These are phyloP conservation scores for Ceratitis capitata DNA, from an alignment of 1,140 invertebrate species.

Conservation along the genomic window DNA sequence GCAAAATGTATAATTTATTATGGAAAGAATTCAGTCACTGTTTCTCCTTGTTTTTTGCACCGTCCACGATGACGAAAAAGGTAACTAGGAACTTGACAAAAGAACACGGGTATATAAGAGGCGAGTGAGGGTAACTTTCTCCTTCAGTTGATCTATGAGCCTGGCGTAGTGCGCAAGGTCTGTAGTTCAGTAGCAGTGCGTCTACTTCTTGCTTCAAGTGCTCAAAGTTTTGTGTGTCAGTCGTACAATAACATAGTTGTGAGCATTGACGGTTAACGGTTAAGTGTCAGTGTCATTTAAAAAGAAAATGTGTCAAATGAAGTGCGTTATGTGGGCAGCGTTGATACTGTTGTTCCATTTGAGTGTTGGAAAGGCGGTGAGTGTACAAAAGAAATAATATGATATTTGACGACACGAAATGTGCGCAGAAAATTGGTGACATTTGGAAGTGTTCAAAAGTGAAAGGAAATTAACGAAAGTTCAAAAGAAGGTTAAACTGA, in stretches of 20 bases:
- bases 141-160: not conserved
- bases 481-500: no score
- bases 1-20: not conserved
- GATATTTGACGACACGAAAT: not conserved
- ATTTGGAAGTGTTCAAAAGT: no score
- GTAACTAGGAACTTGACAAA: not conserved
- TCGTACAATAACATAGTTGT: not conserved
- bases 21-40: not conserved
- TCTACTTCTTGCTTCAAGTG: not conserved
- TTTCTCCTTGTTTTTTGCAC: not conserved
- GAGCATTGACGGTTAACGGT: not conserved
- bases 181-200: not conserved
- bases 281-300: not conserved
- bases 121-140: conserved; percentile 11
- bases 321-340: not conserved
- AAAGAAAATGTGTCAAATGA: not conserved
- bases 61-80: not conserved
- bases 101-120: not conserved
- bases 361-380: not conserved
- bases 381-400: not conserved
- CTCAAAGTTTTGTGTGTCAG: not conserved
- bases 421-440: no score
- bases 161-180: not conserved
- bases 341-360: not conserved
- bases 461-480: no score